A percentile compares a stretch with the other conserved stretches of the same genome.
Evolutionary conservation across 2,888 invertebrate genomes (phyloP).

Genomic region (Agrotis ipsilon): DNA sequence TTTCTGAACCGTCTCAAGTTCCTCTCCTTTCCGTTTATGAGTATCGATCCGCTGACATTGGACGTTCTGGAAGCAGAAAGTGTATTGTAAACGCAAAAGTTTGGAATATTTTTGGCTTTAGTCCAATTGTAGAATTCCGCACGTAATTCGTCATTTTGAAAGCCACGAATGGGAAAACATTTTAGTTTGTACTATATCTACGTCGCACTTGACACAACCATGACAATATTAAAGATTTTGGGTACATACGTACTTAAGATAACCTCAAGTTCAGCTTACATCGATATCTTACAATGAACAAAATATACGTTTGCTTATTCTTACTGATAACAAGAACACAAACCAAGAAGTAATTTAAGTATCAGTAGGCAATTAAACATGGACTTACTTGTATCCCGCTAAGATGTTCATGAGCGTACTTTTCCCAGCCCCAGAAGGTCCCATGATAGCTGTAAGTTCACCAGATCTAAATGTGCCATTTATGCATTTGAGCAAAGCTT

Average conservation of each 20-base stretch:
- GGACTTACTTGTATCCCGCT: conserved; percentile 96
- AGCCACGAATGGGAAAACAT: conserved; percentile 8
- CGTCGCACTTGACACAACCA: background rate
- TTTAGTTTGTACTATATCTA: background rate
- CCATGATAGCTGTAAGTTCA: conserved; percentile 99
- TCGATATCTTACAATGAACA: conserved; percentile 30
- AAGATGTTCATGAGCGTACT: conserved; percentile 97
- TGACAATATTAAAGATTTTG: background rate
- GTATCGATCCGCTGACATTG: conserved; percentile 95
- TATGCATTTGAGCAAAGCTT: conserved; percentile 96
- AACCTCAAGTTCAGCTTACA: conserved; percentile 19
- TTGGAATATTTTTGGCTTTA: conserved; percentile 32
- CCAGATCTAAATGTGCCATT: conserved; percentile 97
- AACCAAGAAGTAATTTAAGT: background rate
- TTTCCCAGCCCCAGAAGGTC: conserved; percentile 96
- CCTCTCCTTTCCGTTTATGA: conserved; percentile 97
- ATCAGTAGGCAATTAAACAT: background rate
- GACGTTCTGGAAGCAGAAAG: conserved; percentile 92
- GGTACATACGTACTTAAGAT: conserved; percentile 6
- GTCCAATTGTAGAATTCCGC: conserved; percentile 35
- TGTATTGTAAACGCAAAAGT: conserved; percentile 39
- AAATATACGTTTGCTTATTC: background rate
- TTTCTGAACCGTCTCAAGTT: conserved; percentile 97
- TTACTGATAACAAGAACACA: background rate
- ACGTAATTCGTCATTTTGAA: conserved; percentile 26